Evolutionary conservation across 2,797 vertebrate species (phyloP).

Genomic region (Pseudotriccus pelzelni): DNA sequence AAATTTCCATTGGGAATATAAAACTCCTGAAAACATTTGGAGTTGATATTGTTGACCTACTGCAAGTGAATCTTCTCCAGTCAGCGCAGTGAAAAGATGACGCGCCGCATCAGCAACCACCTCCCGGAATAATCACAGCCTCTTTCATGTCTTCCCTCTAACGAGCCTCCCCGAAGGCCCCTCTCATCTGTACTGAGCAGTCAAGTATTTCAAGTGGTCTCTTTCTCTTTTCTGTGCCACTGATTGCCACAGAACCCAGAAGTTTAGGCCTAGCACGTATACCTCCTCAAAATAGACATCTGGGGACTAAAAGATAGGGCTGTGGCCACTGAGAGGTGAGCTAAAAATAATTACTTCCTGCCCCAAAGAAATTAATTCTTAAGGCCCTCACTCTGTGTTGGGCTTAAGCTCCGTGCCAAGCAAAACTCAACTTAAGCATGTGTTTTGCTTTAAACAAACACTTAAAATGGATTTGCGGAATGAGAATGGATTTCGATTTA

Average conservation of each 20-base stretch:
- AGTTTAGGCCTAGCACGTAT: background rate
- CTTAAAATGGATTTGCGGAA: background rate
- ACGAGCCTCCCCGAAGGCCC: background rate
- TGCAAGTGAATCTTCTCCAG: background rate
- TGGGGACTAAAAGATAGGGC: background rate
- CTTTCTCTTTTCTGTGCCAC: background rate
- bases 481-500: background rate
- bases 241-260: conserved; percentile 21
- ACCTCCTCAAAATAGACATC: background rate
- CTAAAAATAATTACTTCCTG: conserved; percentile 52
- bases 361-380: background rate
- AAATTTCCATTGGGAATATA: background rate
- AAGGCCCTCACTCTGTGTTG: background rate
- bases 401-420: background rate
- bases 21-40: background rate
- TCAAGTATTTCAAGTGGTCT: conserved; percentile 41
- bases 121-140: background rate
- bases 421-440: background rate
- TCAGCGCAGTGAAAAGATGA: background rate
- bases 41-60: background rate
- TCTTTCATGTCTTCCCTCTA: conserved; percentile 20
- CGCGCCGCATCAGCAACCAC: background rate
- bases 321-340: background rate
- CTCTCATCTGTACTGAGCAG: conserved; percentile 9
- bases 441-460: conserved; percentile 17